Evolutionary conservation across 1,140 invertebrate species (phyloP).

Genomic region (Tetragnatha versicolor): DNA sequence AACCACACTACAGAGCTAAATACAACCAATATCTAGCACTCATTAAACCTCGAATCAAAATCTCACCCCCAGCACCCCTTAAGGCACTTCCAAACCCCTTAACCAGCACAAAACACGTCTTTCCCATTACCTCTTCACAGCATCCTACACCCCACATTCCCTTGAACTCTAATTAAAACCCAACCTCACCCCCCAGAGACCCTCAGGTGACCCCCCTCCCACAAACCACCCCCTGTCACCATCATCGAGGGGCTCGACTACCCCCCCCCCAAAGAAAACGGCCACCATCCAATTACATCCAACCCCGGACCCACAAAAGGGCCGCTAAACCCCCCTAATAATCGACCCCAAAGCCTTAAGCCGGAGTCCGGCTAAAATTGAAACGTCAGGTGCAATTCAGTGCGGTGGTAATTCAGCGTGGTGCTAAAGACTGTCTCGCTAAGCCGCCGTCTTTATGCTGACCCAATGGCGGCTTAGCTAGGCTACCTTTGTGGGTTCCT

Average conservation of each 20-base stretch:
- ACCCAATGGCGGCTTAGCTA: conserved; percentile 31
- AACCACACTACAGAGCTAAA: too few relatives aligned
- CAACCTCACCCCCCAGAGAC: not conserved
- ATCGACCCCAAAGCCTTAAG: conserved; percentile 16
- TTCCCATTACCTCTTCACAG: too few relatives aligned
- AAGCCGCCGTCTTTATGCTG: conserved; percentile 31
- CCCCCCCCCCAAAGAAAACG: too few relatives aligned
- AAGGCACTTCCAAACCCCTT: not conserved
- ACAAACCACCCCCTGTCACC: too few relatives aligned
- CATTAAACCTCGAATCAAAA: not conserved
- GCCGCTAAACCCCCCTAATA: conserved; percentile 39
- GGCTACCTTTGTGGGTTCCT: too few relatives aligned
- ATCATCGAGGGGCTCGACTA: too few relatives aligned
- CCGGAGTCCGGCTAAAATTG: conserved; percentile 16
- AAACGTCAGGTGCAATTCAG: conserved; percentile 43
- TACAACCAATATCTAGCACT: too few relatives aligned
- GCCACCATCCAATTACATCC: too few relatives aligned
- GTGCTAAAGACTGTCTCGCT: conserved; percentile 1
- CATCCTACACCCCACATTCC: not conserved
- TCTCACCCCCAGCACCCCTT: not conserved
- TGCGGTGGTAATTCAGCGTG: conserved; percentile 37
- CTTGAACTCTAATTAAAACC: too few relatives aligned
- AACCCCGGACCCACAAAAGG: not conserved
- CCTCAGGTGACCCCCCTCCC: too few relatives aligned
- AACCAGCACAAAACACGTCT: too few relatives aligned